Evolutionary conservation across 1,140 invertebrate species (phyloP).

Genomic region (Drosophila fuyamai): DNA sequence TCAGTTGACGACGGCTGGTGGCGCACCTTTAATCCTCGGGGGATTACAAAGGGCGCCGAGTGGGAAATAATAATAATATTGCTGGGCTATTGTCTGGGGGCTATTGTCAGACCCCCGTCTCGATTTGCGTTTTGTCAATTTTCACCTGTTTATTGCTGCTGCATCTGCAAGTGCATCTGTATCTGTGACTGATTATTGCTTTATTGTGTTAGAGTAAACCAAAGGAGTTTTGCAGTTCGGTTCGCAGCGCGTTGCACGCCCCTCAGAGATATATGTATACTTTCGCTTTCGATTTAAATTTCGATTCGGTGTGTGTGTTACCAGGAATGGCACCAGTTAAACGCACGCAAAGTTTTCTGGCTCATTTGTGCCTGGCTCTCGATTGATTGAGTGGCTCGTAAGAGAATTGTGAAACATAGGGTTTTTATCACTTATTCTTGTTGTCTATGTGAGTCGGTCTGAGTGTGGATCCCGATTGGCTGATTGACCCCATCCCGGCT

Average conservation of each 20-base stretch:
- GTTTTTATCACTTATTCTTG: constrained; percentile 81
- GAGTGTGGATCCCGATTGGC: constrained; percentile 14
- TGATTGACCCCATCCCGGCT: background rate
- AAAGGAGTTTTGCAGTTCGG: constrained; percentile 66
- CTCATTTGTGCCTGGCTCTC: constrained; percentile 32
- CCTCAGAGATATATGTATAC: background rate
- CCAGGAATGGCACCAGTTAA: constrained; percentile 65
- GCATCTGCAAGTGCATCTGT: constrained; percentile 50
- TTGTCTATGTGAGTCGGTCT: constrained; percentile 40
- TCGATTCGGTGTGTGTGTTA: background rate
- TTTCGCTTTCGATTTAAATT: background rate
- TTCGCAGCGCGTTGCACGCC: constrained; percentile 39
- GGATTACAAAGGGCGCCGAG: constrained; percentile 74
- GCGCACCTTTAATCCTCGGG: constrained; percentile 63
- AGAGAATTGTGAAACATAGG: constrained; percentile 74
- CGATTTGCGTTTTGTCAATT: constrained; percentile 70
- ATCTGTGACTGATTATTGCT: constrained; percentile 46
- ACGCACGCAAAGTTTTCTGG: constrained; percentile 73
- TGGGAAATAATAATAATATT: constrained; percentile 83
- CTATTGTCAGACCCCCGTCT: constrained; percentile 37
- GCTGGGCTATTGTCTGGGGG: constrained; percentile 82
- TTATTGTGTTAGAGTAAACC: constrained; percentile 71
- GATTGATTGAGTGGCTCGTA: constrained; percentile 70
- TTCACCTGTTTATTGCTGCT: constrained; percentile 70
- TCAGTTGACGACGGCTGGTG: constrained; percentile 63